A percentile compares a stretch with the other conserved stretches of the same genome.
Conservation (phyloP, 2,113 vertebrate genomes). For the Megaleporinus macrocephalus region DNA sequence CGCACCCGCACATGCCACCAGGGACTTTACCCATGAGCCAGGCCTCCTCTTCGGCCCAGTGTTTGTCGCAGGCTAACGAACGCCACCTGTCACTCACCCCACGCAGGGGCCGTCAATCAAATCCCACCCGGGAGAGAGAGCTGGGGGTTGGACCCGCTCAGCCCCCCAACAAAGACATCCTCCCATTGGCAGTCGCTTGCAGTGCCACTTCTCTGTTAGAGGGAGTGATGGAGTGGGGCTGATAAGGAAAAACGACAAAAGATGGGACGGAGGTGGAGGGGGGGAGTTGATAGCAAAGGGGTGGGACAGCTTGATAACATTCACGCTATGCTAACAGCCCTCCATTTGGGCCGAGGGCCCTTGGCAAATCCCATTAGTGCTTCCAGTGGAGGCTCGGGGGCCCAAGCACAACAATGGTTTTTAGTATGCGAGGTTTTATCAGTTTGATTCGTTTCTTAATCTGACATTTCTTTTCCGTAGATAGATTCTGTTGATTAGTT, state of each 20-base stretch:
- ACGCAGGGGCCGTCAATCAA: slow-evolving; percentile 79
- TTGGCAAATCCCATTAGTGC: slow-evolving; percentile 73
- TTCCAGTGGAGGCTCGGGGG: slow-evolving; percentile 51
- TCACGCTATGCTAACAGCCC: slow-evolving; percentile 76
- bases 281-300: slow-evolving; percentile 67
- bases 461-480: neutral
- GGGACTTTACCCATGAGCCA: slow-evolving; percentile 32
- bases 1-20: neutral
- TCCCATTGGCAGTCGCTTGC: slow-evolving; percentile 77
- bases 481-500: neutral
- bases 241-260: slow-evolving; percentile 78
- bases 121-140: slow-evolving; percentile 69
- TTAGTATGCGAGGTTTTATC: slow-evolving; percentile 16
- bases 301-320: slow-evolving; percentile 79
- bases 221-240: slow-evolving; percentile 80
- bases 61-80: slow-evolving; percentile 66
- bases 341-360: slow-evolving; percentile 68
- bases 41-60: slow-evolving; percentile 37
- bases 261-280: slow-evolving; percentile 55
- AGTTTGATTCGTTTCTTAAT: slow-evolving; percentile 28
- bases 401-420: slow-evolving; percentile 49
- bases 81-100: slow-evolving; percentile 79
- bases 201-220: slow-evolving; percentile 68
- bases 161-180: slow-evolving; percentile 75
- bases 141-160: slow-evolving; percentile 61